Evolutionary conservation across 92 coral and sea anemone species (phyloP).

Genomic region (Siderastrea radians): DNA sequence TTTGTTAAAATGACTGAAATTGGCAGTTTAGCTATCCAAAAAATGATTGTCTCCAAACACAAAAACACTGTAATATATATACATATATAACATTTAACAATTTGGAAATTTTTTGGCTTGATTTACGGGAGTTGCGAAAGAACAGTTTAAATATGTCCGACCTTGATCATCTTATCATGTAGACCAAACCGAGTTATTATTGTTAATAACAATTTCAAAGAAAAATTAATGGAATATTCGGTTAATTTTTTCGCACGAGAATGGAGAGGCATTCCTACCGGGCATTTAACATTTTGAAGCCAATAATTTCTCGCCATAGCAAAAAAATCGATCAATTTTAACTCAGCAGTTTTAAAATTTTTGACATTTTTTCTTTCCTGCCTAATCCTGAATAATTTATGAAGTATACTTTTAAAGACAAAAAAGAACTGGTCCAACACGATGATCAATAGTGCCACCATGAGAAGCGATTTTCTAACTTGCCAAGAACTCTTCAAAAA

Average conservation of each 20-base stretch:
- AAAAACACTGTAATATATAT: not conserved
- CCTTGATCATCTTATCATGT: not conserved
- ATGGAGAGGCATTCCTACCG: no score
- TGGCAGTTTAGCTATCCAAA: not conserved
- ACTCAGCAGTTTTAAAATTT: constrained; percentile 22
- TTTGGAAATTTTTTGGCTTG: no score
- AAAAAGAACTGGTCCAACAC: constrained; percentile 37
- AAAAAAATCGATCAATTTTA: not conserved
- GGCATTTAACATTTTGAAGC: not conserved
- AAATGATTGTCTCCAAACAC: not conserved
- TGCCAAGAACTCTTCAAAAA: not conserved
- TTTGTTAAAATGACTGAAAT: no score
- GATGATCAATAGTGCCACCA: constrained; percentile 39
- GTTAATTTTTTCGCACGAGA: not conserved
- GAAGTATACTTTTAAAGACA: constrained; percentile 34
- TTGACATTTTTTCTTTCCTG: constrained; percentile 35
- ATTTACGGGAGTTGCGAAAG: not conserved
- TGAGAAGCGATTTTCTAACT: constrained; percentile 10
- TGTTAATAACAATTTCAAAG: not conserved
- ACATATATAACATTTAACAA: no score
- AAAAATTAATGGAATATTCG: not conserved
- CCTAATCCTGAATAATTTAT: constrained; percentile 32
- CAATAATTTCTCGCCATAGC: not conserved
- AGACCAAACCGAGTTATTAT: not conserved
- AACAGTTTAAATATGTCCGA: not conserved